Base-by-base conservation (phyloP, 2,113 vertebrate species). In the Sphaerodactylus townsendi region DNA sequence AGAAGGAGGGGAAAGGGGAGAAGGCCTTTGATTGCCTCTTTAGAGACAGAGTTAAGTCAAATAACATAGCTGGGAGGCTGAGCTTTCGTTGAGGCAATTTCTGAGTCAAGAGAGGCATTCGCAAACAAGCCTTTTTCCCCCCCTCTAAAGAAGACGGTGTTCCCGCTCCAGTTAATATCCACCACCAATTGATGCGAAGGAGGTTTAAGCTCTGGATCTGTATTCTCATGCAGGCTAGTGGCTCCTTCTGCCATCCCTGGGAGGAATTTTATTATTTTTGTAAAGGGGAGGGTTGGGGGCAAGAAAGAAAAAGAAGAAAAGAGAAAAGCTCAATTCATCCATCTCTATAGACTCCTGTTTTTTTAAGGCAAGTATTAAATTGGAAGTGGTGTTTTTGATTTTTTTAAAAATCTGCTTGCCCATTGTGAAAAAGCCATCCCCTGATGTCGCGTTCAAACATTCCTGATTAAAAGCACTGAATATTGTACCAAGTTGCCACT, bases 401-500 rank as follows among this genome's bases (percentile, higher is more conserved):
- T 53, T 56, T 56, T 35, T 76, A 4, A 10, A 28, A 48, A 37
- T 81, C 65, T 33, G 10, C 66, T 70, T 70, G 10, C 8, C 68
- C 81, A 87, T 62, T 84, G 83, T 50, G 83, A 86, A 91, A 91
- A 87, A 86, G 8, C 78, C 87, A 50, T 70, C 79, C 82, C 77
- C 77, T 88, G 83, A 93, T 88, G 71, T 85, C 35, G 69, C 7
- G 37, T 78, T 91, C 66, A 91, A 92, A 87, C 59, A 91, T 91
- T 91, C 91, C 89, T 92, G 89, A 93, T 95, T 92, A 92, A 95
- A 93, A 89, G 86, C 87, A 89, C 89, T 95, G 94, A 95, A 92
- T 95, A 92, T 96, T 90, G 95, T 70, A 93, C 91, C 93, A 95
- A 93, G 94, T 95, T 95, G 89, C 83, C 92, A 92, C 87, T 88